These are phyloP conservation scores for Chloropsis cyanopogon DNA, from an alignment of 2,113 vertebrate genomes.

Conservation along the genomic window DNA sequence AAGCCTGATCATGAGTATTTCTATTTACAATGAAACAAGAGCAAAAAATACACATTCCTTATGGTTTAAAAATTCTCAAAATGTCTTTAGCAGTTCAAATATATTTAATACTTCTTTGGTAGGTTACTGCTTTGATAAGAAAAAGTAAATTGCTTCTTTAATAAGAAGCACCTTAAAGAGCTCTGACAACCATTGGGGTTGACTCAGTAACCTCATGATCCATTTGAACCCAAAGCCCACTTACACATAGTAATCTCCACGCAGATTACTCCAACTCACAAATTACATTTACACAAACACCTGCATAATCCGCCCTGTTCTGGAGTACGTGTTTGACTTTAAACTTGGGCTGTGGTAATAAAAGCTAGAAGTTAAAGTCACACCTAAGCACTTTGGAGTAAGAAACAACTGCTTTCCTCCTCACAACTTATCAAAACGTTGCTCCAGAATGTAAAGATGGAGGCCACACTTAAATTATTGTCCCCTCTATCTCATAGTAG, in stretches of 20 bases:
- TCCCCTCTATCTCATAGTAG: rapidly evolving
- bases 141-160: background rate
- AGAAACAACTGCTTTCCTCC: background rate
- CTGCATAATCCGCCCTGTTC: rapidly evolving
- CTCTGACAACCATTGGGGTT: background rate
- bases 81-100: background rate
- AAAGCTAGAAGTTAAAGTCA: background rate
- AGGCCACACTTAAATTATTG: background rate
- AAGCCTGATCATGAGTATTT: background rate
- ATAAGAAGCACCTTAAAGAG: background rate
- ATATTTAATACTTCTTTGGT: background rate
- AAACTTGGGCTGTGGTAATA: background rate
- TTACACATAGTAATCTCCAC: background rate
- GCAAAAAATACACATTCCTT: background rate
- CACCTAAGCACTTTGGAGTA: background rate
- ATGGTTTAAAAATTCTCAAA: background rate
- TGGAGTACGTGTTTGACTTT: background rate
- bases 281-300: background rate
- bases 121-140: background rate
- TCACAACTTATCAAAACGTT: background rate
- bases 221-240: background rate
- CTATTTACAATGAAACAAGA: background rate
- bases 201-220: background rate
- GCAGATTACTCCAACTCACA: background rate
- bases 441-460: background rate